Evolutionary conservation across 1,140 invertebrate species (phyloP), one percentile per base, ranked within the genome.

Genomic region (Hypsibius dujardini): DNA sequence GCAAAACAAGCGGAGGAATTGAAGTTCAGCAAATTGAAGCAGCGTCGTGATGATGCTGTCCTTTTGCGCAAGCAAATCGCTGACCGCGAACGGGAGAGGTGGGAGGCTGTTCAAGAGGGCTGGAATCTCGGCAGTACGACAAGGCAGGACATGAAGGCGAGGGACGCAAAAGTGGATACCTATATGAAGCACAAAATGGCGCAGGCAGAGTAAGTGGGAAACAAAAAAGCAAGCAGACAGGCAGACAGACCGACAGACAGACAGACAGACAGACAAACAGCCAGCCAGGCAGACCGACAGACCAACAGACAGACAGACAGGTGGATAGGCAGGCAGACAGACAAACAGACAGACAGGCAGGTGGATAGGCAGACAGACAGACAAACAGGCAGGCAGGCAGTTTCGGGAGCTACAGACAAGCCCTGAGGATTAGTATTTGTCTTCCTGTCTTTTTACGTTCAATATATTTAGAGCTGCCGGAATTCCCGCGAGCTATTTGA

Each of bases 131-230:
- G 62, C 12, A 67, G 62, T 3, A 67, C 12, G 7, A 12, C 45
- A 7, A 12, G 62, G 12, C 62, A 67, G 42, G 62, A 67, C 3
- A 67, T 67, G 62, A 67, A 67, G 45, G 62, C 12, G 45, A 12
- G 45, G 3, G 62, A 67, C 7, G 42, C 7, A 42, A 67, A 67
- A 45, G 62, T 67, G 12, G 12, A 12, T 7, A 7, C 62, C 62
- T 67, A 67, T 42, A 67, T 67, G 62, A 67, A 67, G 12, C 12
- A 67, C 3, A 67, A 67, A 67, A 67, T 67, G 62, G 42, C 3
- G 3, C 12, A 67, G 42, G 62, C 62, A 67, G 62, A 67, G 62
- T 67, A 42, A 67, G 62, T 67, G 12, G 28, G 28, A 28, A 28
- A 28, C 28, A 28, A 28, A 28, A 28, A 28, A 28, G 28, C 28